Base-by-base conservation (phyloP, 2,113 vertebrate genomes). In the Salvelinus namaycush region DNA sequence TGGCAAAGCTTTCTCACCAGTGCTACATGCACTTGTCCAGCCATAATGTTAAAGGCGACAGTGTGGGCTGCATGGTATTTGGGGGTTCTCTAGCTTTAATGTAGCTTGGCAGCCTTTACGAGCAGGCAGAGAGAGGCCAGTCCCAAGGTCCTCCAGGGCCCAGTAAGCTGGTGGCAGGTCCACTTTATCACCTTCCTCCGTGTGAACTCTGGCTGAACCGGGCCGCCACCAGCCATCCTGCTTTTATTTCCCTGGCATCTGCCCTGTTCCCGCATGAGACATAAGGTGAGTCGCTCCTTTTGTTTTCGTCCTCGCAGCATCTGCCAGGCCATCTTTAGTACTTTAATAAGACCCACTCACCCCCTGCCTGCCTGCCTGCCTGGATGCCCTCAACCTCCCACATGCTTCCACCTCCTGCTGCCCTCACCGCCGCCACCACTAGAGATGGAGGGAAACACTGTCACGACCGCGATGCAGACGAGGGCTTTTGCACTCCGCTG, bases 181-280 rank as follows among this genome's bases (percentile, higher is more conserved):
- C 87, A 81, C 83, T 88, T 77, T 72, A 89, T 87, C 84, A 89
- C 85, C 80, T 71, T 75, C 72, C 79, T 69, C 80, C 26, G 29
- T 68, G 69, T 89, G 87, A 89, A 89, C 85, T 86, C 86, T 87
- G 79, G 75, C 79, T 87, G 85, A 89, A 87, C 87, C 84, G 62
- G 74, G 68, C 29, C 81, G 14, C 74, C 57, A 26, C 72, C 60
- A 73, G 72, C 75, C 78, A 69, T 72, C 68, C 77, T 48, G 49
- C 24, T 49, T 73, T 80, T 81, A 79, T 76, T 82, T 72, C 77
- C 31, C 78, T 85, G 80, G 81, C 83, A 86, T 85, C 79, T 83
- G 85, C 76, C 76, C 39, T 73, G 26, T 34, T 75, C 82, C 73
- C 74, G 72, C 76, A 75, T 72, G 76, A 79, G 78, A 78, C 84